phyloP scores from a whole-genome alignment of 2,797 vertebrate species.

The Tachyglossus aculeatus region DNA sequence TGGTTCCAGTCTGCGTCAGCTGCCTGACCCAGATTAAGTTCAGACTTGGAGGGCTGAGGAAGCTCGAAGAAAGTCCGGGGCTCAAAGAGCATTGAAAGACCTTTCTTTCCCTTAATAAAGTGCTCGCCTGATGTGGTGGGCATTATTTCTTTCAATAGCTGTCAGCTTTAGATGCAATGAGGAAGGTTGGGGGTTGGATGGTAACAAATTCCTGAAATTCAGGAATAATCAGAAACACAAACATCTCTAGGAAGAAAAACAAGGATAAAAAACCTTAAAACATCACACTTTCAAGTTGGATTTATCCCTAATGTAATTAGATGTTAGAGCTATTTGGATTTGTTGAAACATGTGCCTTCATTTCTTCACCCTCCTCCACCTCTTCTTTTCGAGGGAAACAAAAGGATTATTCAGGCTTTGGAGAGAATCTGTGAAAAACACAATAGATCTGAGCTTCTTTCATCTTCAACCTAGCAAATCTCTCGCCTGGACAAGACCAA shows the following conservation, averaged over 20 bases:
- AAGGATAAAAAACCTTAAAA: conserved; percentile 20
- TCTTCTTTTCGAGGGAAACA: conserved; percentile 65
- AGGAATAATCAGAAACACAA: conserved; percentile 40
- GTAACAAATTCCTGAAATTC: conserved; percentile 31
- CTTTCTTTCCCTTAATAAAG: conserved; percentile 1
- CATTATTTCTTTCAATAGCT: not conserved
- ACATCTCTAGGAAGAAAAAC: conserved; percentile 41
- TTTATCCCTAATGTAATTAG: conserved; percentile 56
- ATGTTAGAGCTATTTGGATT: conserved; percentile 64
- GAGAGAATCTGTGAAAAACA: conserved; percentile 72
- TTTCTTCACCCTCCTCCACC: conserved; percentile 24
- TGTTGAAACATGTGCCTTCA: conserved; percentile 37
- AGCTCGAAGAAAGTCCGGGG: conserved; percentile 26
- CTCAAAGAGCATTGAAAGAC: conserved; percentile 3
- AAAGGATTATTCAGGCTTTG: conserved; percentile 82
- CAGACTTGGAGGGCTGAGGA: conserved; percentile 45
- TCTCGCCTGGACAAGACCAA: conserved; percentile 48
- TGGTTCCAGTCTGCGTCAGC: conserved; percentile 35
- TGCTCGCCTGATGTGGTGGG: not conserved
- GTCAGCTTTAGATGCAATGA: conserved; percentile 21
- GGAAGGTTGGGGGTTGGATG: not conserved
- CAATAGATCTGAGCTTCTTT: conserved; percentile 71
- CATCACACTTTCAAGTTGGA: conserved; percentile 31
- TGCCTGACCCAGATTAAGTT: no score
- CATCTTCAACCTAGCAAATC: conserved; percentile 78